A percentile compares a stretch with the other conserved stretches of the same genome.
Conservation (phyloP, 30 jellyfish, hydroid and myxozoan genomes). For the Sanderia malayensis region DNA sequence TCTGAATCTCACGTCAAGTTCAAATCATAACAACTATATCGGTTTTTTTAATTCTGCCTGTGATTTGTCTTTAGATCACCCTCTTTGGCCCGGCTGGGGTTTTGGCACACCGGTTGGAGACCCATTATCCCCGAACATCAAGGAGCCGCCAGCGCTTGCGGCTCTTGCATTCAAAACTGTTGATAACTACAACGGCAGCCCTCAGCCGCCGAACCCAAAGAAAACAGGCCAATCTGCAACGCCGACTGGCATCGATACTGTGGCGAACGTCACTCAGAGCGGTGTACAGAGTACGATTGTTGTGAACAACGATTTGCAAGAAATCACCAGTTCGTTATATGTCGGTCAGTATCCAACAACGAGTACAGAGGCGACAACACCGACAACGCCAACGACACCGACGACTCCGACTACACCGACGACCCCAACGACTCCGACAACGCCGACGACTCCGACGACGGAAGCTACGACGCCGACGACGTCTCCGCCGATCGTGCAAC, state of each 20-base stretch:
- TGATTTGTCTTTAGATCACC: constrained; percentile 42
- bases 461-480: constrained; percentile 60
- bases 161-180: constrained; percentile 59
- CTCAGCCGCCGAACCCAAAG: constrained; percentile 67
- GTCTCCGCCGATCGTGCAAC: constrained; percentile 7
- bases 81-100: constrained; percentile 86
- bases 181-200: constrained; percentile 61
- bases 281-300: constrained; percentile 31
- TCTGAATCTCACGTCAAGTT: too few relatives aligned
- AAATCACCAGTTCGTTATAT: constrained; percentile 36
- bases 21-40: too few relatives aligned
- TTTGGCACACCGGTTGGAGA: constrained; percentile 72
- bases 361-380: constrained; percentile 46
- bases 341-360: constrained; percentile 21
- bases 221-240: constrained; percentile 2
- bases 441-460: constrained; percentile 64
- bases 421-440: constrained; percentile 62
- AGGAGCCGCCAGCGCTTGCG: constrained; percentile 65
- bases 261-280: constrained; percentile 1
- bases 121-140: constrained; percentile 66
- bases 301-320: constrained; percentile 36
- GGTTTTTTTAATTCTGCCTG: too few relatives aligned
- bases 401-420: constrained; percentile 58
- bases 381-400: constrained; percentile 48
- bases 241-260: not conserved